A percentile compares a stretch with the other conserved stretches of the same genome.
Evolutionary conservation across 2,113 vertebrate genomes (phyloP).

Genomic region (Malurus elegans): DNA sequence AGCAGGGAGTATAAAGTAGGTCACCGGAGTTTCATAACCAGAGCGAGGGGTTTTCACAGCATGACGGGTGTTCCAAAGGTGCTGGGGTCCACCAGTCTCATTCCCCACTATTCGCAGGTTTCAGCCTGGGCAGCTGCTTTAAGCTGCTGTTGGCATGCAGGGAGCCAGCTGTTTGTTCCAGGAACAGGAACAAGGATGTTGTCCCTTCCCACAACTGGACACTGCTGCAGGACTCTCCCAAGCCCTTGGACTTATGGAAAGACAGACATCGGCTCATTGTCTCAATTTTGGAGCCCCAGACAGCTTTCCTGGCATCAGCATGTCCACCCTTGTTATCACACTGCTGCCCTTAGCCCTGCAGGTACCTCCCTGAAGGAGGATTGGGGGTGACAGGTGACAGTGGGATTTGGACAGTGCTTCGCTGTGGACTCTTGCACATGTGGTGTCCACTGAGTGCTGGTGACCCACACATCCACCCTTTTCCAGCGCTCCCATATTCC

Average conservation of each 20-base stretch:
- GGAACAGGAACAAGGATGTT: accelerated
- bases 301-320: accelerated
- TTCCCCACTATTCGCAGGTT: accelerated
- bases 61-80: accelerated
- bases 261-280: accelerated
- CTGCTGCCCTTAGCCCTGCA: neutral
- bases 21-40: conserved; percentile 62
- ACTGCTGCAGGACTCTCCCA: accelerated
- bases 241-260: neutral
- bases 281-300: accelerated
- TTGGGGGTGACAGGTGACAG: neutral
- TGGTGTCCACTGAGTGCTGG: neutral
- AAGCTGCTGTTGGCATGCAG: accelerated
- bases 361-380: neutral
- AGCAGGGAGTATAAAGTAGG: conserved; percentile 73
- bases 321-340: neutral
- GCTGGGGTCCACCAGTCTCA: accelerated
- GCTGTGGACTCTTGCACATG: accelerated
- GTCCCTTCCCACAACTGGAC: neutral
- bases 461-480: neutral
- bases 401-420: neutral
- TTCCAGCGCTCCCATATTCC: neutral
- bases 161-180: neutral
- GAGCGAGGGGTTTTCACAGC: neutral
- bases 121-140: neutral